These are phyloP conservation scores for Cyprinodon brontotheroides DNA, from an alignment of 2,113 vertebrate genomes.

Conservation along the genomic window DNA sequence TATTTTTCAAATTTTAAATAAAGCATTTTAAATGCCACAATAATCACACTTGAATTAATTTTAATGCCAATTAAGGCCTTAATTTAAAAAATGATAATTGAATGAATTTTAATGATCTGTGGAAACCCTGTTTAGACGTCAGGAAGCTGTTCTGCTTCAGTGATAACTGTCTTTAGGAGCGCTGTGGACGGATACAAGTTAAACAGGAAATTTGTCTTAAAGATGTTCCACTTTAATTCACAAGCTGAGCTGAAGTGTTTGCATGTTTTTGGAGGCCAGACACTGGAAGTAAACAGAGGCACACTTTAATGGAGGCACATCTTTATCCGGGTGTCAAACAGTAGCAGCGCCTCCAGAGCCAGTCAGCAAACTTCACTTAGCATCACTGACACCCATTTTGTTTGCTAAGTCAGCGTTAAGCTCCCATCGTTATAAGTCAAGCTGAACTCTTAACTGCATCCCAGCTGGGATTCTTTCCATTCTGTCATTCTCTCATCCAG, in stretches of 20 bases:
- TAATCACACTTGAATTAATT: too few species aligned
- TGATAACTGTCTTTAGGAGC: neutral
- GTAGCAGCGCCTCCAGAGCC: constrained; percentile 33
- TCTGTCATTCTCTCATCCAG: constrained; percentile 62
- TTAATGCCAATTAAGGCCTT: too few species aligned
- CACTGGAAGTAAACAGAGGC: constrained; percentile 64
- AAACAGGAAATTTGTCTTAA: constrained; percentile 1
- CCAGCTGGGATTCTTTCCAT: constrained; percentile 60
- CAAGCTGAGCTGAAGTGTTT: constrained; percentile 40
- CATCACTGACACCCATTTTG: constrained; percentile 62
- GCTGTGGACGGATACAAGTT: neutral
- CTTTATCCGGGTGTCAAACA: constrained; percentile 47
- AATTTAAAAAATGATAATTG: too few species aligned
- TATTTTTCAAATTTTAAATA: too few species aligned
- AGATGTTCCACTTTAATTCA: constrained; percentile 6
- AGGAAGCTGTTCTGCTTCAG: neutral
- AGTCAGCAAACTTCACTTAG: constrained; percentile 48
- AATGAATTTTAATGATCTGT: too few species aligned
- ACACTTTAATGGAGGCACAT: constrained; percentile 56
- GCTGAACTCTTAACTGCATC: constrained; percentile 70
- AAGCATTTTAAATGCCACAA: too few species aligned
- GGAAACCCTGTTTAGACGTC: neutral
- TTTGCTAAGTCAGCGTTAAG: constrained; percentile 73
- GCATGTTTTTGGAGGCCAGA: constrained; percentile 36
- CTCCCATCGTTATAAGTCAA: constrained; percentile 66